A percentile compares a stretch with the other conserved stretches of the same genome.
Evolutionary conservation across 2,888 invertebrate species (phyloP).

Genomic region (Hetaerina titia): DNA sequence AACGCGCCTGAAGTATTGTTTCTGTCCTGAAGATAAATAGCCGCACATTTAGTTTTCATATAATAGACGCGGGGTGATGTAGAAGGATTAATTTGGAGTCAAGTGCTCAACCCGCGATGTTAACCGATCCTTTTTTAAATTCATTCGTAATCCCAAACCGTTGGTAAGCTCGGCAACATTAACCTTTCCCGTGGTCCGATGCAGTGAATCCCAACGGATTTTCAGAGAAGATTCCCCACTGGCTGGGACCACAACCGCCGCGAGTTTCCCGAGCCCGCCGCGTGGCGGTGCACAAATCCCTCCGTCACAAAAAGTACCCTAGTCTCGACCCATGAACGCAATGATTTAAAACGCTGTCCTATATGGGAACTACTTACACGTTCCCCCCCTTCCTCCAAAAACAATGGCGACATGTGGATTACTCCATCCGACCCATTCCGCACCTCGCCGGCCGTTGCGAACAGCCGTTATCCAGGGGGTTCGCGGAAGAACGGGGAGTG

Average conservation of each 20-base stretch:
- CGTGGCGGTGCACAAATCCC: constrained; percentile 19
- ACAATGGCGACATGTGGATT: constrained; percentile 44
- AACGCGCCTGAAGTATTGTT: neutral
- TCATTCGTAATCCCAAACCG: neutral
- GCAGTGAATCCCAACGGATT: constrained; percentile 27
- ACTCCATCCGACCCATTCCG: neutral
- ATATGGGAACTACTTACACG: constrained; percentile 30
- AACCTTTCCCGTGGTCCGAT: constrained; percentile 18
- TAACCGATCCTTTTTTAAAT: constrained; percentile 47
- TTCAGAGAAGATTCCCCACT: neutral
- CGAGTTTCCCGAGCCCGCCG: neutral
- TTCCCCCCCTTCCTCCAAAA: neutral
- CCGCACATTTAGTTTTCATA: neutral
- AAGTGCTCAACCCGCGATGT: constrained; percentile 22
- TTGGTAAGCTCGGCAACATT: constrained; percentile 18
- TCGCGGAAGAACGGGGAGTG: neutral
- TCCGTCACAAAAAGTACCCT: constrained; percentile 22
- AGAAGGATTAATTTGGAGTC: constrained; percentile 1
- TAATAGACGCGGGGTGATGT: neutral
- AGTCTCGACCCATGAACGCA: neutral
- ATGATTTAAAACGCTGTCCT: constrained; percentile 39
- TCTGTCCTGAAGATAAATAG: constrained; percentile 1
- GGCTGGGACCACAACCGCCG: constrained; percentile 29
- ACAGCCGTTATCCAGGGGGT: neutral
- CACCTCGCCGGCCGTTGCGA: neutral